Evolutionary conservation across 2,888 invertebrate genomes (phyloP).

Genomic region (Eupithecia inturbata): DNA sequence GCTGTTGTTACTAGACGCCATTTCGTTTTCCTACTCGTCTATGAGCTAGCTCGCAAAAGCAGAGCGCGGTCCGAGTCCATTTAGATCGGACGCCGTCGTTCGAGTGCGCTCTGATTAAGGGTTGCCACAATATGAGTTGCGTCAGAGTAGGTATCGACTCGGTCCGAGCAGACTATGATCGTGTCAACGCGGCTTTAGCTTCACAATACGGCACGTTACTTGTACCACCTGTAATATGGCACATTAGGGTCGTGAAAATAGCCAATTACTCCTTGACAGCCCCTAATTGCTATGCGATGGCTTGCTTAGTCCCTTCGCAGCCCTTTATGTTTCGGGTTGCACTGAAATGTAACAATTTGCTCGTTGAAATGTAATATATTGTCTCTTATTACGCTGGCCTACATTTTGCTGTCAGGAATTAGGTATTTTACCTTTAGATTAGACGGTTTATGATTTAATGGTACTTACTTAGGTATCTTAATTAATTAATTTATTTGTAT

Average conservation of each 20-base stretch:
- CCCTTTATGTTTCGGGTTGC: constrained; percentile 17
- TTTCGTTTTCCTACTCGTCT: too few species aligned
- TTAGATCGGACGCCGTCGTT: too few species aligned
- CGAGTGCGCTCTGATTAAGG: too few species aligned
- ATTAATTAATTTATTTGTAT: not conserved
- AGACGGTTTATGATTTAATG: not conserved
- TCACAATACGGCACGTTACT: not conserved
- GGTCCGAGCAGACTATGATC: too few species aligned
- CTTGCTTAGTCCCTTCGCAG: constrained; percentile 24
- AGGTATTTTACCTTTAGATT: not conserved
- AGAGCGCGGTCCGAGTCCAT: too few species aligned
- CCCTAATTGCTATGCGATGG: constrained; percentile 34
- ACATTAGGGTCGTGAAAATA: constrained; percentile 29
- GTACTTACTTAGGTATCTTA: too few species aligned
- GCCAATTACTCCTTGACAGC: constrained; percentile 37
- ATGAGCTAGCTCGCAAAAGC: too few species aligned
- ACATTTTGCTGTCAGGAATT: not conserved
- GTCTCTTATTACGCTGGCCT: constrained; percentile 1
- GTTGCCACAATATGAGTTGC: too few species aligned
- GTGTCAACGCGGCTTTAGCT: not conserved
- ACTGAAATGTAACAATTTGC: constrained; percentile 10
- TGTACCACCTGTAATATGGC: constrained; percentile 20
- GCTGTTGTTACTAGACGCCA: too few species aligned
- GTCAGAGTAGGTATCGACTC: too few species aligned
- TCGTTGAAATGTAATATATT: constrained; percentile 3